Evolutionary conservation across 2,113 vertebrate species (phyloP).

Genomic region (Desmodus rotundus): DNA sequence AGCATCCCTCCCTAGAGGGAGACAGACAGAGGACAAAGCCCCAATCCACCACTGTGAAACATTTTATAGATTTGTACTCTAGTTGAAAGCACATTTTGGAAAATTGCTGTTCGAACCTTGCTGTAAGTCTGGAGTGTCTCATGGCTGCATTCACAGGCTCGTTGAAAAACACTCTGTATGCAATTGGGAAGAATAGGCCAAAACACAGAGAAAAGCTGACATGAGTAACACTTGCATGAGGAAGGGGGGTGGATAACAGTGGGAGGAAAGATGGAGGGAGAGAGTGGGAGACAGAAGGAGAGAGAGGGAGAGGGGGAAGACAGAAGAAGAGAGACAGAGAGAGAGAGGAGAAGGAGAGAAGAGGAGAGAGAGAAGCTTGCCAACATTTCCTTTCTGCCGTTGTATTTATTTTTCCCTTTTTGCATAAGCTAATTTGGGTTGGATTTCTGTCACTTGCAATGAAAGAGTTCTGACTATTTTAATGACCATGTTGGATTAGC

Average conservation of each 20-base stretch:
- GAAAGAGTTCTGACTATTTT: constrained; percentile 9
- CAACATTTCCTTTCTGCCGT: neutral
- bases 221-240: neutral
- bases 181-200: neutral
- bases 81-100: neutral
- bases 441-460: neutral
- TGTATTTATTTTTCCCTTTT: neutral
- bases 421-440: neutral
- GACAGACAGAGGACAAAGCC: neutral
- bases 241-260: fast-evolving
- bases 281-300: no score
- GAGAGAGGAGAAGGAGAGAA: neutral
- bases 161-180: neutral
- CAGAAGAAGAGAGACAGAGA: neutral
- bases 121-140: neutral
- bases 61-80: neutral
- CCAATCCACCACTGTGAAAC: neutral
- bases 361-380: neutral
- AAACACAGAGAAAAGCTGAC: neutral
- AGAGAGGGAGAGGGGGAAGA: no score
- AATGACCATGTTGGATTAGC: neutral
- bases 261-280: neutral
- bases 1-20: neutral
- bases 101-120: neutral
- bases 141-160: neutral